phyloP scores from a whole-genome alignment of 2,113 vertebrate species.

The Rhipidura dahli region DNA sequence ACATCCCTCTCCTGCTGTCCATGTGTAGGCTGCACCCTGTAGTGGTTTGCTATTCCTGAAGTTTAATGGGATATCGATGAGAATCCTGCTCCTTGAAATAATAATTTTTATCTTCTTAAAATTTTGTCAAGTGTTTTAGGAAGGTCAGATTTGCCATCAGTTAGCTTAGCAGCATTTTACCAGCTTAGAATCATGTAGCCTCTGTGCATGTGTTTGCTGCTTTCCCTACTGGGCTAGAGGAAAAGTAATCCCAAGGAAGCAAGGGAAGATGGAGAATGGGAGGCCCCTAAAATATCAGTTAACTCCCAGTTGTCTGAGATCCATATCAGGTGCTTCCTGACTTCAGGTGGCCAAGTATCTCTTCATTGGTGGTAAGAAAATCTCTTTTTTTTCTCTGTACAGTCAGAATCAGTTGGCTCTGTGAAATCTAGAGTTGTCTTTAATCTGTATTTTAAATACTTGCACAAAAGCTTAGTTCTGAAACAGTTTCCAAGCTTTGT shows the following conservation, averaged over 20 bases:
- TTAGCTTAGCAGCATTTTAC: background rate
- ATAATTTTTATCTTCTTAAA: background rate
- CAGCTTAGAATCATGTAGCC: background rate
- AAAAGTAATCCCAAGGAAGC: background rate
- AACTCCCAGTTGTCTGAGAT: background rate
- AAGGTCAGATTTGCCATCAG: background rate
- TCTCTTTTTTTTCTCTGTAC: background rate
- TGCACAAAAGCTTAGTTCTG: background rate
- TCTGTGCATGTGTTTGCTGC: background rate
- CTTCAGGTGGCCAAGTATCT: background rate
- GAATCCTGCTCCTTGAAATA: background rate
- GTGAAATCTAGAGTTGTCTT: background rate
- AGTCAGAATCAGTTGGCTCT: background rate
- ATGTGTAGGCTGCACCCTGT: background rate
- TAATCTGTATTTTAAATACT: background rate
- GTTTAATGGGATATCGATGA: background rate
- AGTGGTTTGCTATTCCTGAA: fast-evolving
- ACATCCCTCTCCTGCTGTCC: background rate
- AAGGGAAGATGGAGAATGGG: background rate
- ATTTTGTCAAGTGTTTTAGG: background rate
- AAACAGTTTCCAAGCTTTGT: background rate
- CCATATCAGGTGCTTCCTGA: background rate
- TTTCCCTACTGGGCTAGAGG: background rate
- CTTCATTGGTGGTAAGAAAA: background rate
- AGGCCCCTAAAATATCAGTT: background rate